phyloP scores from a whole-genome alignment of 2,113 vertebrate species.

The Campylorhamphus procurvoides region DNA sequence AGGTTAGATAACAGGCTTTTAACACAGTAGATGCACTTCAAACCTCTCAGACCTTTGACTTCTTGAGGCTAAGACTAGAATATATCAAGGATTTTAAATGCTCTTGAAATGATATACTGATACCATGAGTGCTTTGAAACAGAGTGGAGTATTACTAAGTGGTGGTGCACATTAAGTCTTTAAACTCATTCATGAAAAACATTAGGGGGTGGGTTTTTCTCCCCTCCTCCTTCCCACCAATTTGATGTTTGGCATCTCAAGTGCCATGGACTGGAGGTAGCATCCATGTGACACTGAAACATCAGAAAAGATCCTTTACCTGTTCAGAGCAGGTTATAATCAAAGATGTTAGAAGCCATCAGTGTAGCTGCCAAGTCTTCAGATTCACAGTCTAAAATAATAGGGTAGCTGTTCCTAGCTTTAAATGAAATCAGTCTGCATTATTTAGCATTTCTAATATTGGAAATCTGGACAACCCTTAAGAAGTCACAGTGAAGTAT shows the following conservation, averaged over 20 bases:
- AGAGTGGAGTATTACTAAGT: background rate
- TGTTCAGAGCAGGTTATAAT: background rate
- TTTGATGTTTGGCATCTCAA: background rate
- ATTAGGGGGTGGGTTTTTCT: background rate
- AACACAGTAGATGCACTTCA: conserved; percentile 64
- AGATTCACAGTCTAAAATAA: conserved; percentile 24
- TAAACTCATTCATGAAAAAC: conserved; percentile 18
- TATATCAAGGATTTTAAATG: conserved; percentile 54
- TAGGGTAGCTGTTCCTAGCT: background rate
- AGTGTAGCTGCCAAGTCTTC: background rate
- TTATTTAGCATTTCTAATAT: conserved; percentile 19
- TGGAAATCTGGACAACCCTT: conserved; percentile 8
- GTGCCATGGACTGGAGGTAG: background rate
- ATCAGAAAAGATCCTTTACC: background rate
- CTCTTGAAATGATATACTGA: conserved; percentile 42
- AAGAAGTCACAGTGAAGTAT: background rate
- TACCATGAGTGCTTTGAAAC: background rate
- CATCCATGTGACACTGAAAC: background rate
- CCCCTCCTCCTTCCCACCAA: background rate
- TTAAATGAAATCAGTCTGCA: background rate
- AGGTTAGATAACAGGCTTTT: conserved; percentile 64
- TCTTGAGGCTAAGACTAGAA: conserved; percentile 50
- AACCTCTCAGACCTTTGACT: conserved; percentile 65
- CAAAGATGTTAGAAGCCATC: background rate
- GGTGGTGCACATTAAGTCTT: background rate